phyloP scores from a whole-genome alignment of 2,888 invertebrate genomes.

The Neoaliturus tenellus region DNA sequence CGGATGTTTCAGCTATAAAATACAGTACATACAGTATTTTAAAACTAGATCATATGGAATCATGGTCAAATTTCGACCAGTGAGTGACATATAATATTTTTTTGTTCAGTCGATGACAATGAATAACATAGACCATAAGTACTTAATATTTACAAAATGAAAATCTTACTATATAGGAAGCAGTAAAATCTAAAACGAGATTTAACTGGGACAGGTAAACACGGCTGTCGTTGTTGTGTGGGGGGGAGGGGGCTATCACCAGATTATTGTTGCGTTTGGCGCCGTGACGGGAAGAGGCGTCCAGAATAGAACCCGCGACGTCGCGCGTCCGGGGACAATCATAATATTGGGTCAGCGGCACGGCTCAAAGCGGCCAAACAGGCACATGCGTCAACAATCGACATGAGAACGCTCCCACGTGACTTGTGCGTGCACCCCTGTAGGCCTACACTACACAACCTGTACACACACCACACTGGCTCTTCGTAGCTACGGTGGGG shows the following conservation, averaged over 20 bases:
- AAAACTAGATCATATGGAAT: too few species aligned
- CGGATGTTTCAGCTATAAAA: too few species aligned
- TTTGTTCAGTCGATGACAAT: too few species aligned
- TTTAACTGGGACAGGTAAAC: neutral
- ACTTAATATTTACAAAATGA: too few species aligned
- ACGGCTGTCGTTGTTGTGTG: neutral
- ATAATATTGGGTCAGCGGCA: conserved; percentile 8
- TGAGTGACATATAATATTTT: too few species aligned
- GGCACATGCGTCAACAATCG: neutral
- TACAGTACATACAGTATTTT: too few species aligned
- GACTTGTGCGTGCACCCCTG: too few species aligned
- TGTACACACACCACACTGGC: too few species aligned
- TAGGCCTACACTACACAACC: too few species aligned
- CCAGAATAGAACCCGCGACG: conserved; percentile 7
- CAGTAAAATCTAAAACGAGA: conserved; percentile 12
- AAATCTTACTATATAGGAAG: neutral
- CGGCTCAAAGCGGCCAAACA: neutral
- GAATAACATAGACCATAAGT: too few species aligned
- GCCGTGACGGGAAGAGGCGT: neutral
- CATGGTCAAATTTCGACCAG: too few species aligned
- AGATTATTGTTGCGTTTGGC: neutral
- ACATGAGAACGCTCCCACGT: neutral
- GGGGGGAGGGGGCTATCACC: neutral
- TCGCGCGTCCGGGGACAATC: neutral
- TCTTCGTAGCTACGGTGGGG: too few species aligned